Evolutionary conservation across 2,888 invertebrate genomes (phyloP), one percentile per base, ranked within the genome.

Genomic region (Netelia fuscicornis): DNA sequence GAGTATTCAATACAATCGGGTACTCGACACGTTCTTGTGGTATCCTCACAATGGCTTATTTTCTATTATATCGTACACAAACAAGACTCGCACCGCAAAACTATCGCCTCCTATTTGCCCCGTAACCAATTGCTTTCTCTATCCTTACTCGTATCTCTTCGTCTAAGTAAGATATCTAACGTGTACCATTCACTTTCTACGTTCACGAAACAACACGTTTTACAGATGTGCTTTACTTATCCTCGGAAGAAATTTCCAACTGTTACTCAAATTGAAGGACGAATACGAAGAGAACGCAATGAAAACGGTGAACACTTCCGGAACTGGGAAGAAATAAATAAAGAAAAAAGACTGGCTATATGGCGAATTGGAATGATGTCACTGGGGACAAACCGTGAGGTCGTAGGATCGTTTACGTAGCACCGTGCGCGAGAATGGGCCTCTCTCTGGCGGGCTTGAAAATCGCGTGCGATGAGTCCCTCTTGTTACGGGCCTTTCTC

Each of bases 351-450:
- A 42, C 60, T 62, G 17, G 60, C n/a, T 58, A 44, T 37, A 13
- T 25, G 30, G 11, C 23, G 70, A 62, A n/a, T 20, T 65, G 2
- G 37, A 58, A 76, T 72, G 76, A 84, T 80, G 77, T 81, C 81
- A 81, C 71, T 67, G 54, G 76, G 52, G 52, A 62, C 30, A 64
- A 23, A 67, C 44, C 48, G 37, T 54, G 58, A 60, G 62, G 58
- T 17, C 56, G 62, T 17, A 23, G 65, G 54, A 37, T 23, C 65
- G 60, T 75, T 81, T 75, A 48, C 56, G 68, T 56, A 58, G 67
- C 44, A 77, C 48, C 65, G 48, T 30, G 60, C n/a, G 52, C 80
- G 70, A 23, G 56, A 62, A 62, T 11, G 42, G 54, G 37, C 42
- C 44, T 60, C 23, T 52, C 60, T 20, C 58, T 60, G 20, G 9